These are phyloP conservation scores for Silurus aristotelis DNA, from an alignment of 2,797 vertebrate genomes.

Conservation along the genomic window DNA sequence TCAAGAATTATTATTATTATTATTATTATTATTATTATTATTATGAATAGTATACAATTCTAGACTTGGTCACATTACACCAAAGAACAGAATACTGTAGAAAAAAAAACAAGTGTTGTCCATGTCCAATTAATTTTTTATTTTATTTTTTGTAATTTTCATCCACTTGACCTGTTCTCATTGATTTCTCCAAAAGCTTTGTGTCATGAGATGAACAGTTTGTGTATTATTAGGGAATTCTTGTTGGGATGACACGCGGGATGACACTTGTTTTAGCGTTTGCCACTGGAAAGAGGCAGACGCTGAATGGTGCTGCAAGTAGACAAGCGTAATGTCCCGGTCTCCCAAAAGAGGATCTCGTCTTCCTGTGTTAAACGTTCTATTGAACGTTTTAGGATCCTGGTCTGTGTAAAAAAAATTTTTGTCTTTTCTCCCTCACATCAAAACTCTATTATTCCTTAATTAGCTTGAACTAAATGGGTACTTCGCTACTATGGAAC, in stretches of 20 bases:
- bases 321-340: slow-evolving; percentile 7
- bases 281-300: slow-evolving; percentile 37
- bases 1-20: slow-evolving; percentile 48
- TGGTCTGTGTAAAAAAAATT: slow-evolving; percentile 31
- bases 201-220: slow-evolving; percentile 12
- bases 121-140: slow-evolving; percentile 24
- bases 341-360: slow-evolving; percentile 21
- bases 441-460: slow-evolving; percentile 43
- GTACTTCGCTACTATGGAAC: slow-evolving; percentile 46
- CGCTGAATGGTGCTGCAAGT: slow-evolving; percentile 57
- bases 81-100: slow-evolving; percentile 67
- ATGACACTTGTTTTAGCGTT: slow-evolving; percentile 32
- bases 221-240: slow-evolving; percentile 34
- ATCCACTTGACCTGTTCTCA: slow-evolving; percentile 28
- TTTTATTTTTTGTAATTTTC: slow-evolving; percentile 22
- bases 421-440: neutral
- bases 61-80: slow-evolving; percentile 68
- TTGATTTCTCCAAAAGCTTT: slow-evolving; percentile 11
- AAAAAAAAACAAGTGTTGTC: slow-evolving; percentile 43
- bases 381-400: slow-evolving; percentile 18
- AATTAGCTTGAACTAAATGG: slow-evolving; percentile 54
- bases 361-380: slow-evolving; percentile 27
- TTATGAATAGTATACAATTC: slow-evolving; percentile 50
- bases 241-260: slow-evolving; percentile 26
- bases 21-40: slow-evolving; percentile 37